A percentile compares a stretch with the other conserved stretches of the same genome.
These are phyloP conservation scores for Oceanites oceanicus DNA, from an alignment of 2,113 vertebrate genomes.

Conservation along the genomic window DNA sequence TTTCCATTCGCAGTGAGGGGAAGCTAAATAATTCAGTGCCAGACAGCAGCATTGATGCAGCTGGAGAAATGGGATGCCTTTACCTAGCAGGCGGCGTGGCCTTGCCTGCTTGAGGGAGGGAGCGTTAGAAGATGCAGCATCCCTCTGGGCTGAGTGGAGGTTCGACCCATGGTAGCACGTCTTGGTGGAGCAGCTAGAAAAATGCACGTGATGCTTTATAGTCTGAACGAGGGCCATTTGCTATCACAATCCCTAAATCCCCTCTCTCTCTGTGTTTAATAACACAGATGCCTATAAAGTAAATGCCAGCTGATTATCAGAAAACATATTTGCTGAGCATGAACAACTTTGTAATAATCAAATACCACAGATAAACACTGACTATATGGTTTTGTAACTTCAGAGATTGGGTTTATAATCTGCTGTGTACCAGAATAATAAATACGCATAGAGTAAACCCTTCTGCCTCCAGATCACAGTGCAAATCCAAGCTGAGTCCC, in stretches of 20 bases:
- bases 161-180: not conserved
- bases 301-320: conserved; percentile 71
- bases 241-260: conserved; percentile 49
- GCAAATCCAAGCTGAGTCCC: not conserved
- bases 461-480: not conserved
- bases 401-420: not conserved
- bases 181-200: not conserved
- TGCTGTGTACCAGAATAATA: not conserved
- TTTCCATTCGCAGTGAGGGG: conserved; percentile 47
- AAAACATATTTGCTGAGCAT: conserved; percentile 48
- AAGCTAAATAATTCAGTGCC: conserved; percentile 64
- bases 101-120: not conserved
- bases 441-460: not conserved
- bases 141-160: not conserved
- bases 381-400: not conserved
- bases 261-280: conserved; percentile 40
- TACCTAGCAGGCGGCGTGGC: not conserved
- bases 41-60: not conserved
- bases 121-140: not conserved
- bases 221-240: not conserved
- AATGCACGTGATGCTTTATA: not conserved
- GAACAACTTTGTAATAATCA: conserved; percentile 41
- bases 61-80: conserved; percentile 6
- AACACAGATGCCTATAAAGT: conserved; percentile 60
- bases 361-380: conserved; percentile 27